These are phyloP conservation scores for Idris sp. DNA, from an alignment of 1,140 invertebrate species.

Conservation along the genomic window DNA sequence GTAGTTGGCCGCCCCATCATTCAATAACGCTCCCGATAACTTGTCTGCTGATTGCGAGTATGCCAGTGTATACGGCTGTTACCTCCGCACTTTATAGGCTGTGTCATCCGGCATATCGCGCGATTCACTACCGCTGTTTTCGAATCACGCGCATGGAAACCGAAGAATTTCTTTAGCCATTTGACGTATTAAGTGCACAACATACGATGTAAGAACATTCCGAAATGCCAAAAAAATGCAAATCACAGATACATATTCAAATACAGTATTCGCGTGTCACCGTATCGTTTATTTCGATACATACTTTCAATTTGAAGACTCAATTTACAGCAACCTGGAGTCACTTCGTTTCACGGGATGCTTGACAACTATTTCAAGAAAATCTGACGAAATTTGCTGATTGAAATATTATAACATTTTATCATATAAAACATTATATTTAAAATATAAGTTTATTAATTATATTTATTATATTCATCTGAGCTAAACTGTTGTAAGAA, in stretches of 20 bases:
- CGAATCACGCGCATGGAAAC: conserved; percentile 18
- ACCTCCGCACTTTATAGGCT: conserved; percentile 59
- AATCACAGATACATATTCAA: conserved; percentile 55
- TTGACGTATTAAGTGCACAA: conserved; percentile 51
- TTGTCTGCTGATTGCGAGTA: conserved; percentile 65
- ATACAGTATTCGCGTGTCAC: conserved; percentile 30
- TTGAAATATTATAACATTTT: no score
- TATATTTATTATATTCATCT: no score
- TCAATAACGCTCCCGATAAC: conserved; percentile 77
- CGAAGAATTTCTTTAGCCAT: conserved; percentile 24
- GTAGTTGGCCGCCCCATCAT: conserved; percentile 76
- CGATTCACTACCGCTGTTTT: conserved; percentile 37
- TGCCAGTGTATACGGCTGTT: conserved; percentile 51
- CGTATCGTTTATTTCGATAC: conserved; percentile 21
- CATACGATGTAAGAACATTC: conserved; percentile 23
- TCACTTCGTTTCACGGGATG: not conserved
- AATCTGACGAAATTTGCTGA: no score
- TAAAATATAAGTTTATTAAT: no score
- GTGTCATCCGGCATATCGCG: conserved; percentile 50
- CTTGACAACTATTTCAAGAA: not conserved
- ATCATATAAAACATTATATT: no score
- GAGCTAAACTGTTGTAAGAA: no score
- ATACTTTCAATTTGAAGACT: conserved; percentile 26
- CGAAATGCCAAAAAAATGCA: conserved; percentile 42
- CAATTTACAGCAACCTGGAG: conserved; percentile 4